phyloP scores from a whole-genome alignment of 2,797 vertebrate genomes.

The Denticeps clupeoides region DNA sequence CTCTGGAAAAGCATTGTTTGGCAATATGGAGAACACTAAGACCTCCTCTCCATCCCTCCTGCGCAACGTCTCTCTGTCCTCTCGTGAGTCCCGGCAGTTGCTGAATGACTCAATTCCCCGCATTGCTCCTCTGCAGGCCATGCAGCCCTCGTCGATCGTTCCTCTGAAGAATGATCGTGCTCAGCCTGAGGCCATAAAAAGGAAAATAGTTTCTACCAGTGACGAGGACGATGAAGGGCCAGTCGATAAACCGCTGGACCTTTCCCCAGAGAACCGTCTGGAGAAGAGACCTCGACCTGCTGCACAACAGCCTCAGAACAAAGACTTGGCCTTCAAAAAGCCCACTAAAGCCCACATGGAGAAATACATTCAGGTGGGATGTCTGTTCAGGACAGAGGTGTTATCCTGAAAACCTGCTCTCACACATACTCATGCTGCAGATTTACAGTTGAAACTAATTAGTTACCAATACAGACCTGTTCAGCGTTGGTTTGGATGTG shows the following conservation, averaged over 20 bases:
- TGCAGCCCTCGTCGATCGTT: not conserved
- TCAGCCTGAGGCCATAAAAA: constrained; percentile 42
- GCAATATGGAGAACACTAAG: no score
- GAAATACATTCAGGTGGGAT: no score
- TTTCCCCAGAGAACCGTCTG: constrained; percentile 37
- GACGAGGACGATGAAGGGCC: constrained; percentile 38
- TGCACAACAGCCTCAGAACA: not conserved
- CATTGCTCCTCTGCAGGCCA: constrained; percentile 37
- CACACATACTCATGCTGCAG: no score
- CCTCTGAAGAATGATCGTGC: no score
- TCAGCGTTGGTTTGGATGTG: no score
- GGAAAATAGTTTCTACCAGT: constrained; percentile 55
- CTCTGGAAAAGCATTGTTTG: no score
- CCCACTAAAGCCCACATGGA: no score
- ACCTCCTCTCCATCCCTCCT: constrained; percentile 56
- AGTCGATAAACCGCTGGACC: constrained; percentile 58
- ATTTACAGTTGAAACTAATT: no score
- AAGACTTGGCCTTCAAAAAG: not conserved
- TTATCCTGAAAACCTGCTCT: no score
- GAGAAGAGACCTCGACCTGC: not conserved
- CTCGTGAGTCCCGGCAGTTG: constrained; percentile 36
- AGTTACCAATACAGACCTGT: no score
- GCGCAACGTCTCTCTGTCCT: constrained; percentile 39
- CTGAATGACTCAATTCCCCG: constrained; percentile 45
- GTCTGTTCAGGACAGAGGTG: no score